Percentiles rank a stretch among this genome's conserved stretches.
These are phyloP conservation scores for Columba guinea DNA, from an alignment of 2,797 vertebrate species.

Conservation along the genomic window DNA sequence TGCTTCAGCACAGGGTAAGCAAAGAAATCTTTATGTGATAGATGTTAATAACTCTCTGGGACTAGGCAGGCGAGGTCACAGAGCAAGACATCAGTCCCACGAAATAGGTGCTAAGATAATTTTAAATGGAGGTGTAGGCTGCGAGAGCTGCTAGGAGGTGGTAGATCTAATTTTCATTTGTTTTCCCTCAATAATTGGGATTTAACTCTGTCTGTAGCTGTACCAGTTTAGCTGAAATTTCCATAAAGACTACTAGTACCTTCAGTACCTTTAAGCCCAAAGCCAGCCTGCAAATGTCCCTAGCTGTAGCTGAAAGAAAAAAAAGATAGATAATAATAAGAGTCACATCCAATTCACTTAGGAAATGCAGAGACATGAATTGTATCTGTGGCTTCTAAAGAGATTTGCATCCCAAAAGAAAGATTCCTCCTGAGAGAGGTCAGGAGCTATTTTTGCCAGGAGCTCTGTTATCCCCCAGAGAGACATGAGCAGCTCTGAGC, in stretches of 20 bases:
- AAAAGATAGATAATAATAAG: neutral
- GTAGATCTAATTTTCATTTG: neutral
- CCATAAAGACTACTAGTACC: neutral
- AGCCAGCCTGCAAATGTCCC: neutral
- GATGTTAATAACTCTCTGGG: neutral
- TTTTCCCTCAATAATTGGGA: neutral
- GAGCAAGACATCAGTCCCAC: neutral
- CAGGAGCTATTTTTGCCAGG: neutral
- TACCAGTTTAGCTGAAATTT: neutral
- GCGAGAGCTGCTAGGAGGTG: neutral
- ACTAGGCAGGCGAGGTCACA: neutral
- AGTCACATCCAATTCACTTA: neutral
- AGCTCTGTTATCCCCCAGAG: fast-evolving
- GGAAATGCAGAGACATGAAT: neutral
- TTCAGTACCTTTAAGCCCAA: no score
- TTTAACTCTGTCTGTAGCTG: neutral
- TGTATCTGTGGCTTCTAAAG: neutral
- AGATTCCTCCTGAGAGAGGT: neutral
- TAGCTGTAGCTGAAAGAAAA: neutral
- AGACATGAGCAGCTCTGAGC: neutral
- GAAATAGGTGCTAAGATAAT: neutral
- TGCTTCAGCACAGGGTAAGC: neutral
- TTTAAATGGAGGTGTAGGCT: neutral
- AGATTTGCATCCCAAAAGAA: neutral
- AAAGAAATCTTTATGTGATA: neutral